Percentiles rank a stretch among this genome's conserved stretches.
Evolutionary conservation across 2,797 vertebrate species (phyloP).

Genomic region (Chiloscyllium punctatum): DNA sequence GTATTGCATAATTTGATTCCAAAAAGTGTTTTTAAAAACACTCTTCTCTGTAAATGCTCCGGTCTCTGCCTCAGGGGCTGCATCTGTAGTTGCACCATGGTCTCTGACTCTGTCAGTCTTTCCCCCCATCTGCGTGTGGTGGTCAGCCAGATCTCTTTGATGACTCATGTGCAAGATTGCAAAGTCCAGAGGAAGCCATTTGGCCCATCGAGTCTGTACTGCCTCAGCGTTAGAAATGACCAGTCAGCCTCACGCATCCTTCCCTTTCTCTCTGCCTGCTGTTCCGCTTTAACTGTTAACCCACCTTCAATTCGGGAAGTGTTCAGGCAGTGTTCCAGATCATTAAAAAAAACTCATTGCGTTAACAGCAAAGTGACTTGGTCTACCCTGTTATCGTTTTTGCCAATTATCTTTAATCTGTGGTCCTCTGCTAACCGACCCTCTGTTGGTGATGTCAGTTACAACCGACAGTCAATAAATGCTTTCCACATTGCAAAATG

Average conservation of each 20-base stretch:
- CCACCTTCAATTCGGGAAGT: background rate
- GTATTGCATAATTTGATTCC: background rate
- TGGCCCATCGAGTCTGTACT: background rate
- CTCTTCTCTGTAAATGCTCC: background rate
- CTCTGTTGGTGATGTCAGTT: background rate
- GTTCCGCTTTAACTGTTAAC: background rate
- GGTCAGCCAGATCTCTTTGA: background rate
- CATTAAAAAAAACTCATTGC: background rate
- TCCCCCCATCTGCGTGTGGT: background rate
- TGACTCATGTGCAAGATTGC: background rate
- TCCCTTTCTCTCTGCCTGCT: background rate
- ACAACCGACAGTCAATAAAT: background rate
- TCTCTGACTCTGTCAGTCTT: background rate
- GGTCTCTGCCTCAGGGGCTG: background rate
- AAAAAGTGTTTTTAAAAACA: background rate
- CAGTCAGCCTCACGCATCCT: background rate
- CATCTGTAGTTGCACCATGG: background rate
- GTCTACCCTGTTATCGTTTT: background rate
- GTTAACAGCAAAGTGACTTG: background rate
- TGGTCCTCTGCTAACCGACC: background rate
- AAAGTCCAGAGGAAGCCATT: background rate
- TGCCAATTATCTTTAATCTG: background rate
- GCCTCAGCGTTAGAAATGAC: background rate
- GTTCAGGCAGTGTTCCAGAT: background rate
- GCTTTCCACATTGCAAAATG: background rate